Evolutionary conservation across 1,140 invertebrate genomes (phyloP).

Genomic region (Drosophila varians): DNA sequence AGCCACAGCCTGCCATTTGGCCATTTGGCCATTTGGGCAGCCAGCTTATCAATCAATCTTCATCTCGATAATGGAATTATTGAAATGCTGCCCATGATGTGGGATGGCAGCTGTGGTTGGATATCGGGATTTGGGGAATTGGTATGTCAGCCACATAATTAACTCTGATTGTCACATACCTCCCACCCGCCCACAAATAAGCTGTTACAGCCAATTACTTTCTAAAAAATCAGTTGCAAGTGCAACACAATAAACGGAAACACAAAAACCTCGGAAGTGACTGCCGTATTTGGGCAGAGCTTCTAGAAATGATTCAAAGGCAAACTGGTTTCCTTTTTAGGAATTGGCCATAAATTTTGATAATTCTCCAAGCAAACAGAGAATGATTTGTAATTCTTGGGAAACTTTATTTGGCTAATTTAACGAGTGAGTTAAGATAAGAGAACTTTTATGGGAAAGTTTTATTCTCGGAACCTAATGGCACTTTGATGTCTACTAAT

Average conservation of each 20-base stretch:
- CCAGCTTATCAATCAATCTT: conserved; percentile 71
- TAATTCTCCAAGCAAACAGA: conserved; percentile 24
- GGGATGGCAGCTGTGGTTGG: conserved; percentile 4
- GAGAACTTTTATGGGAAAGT: neutral
- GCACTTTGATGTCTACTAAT: conserved; percentile 20
- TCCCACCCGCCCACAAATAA: conserved; percentile 22
- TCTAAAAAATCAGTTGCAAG: conserved; percentile 46
- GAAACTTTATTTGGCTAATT: conserved; percentile 28
- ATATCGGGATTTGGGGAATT: conserved; percentile 1
- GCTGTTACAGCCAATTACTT: conserved; percentile 63
- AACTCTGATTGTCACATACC: conserved; percentile 62
- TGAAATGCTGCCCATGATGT: conserved; percentile 49
- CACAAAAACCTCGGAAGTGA: conserved; percentile 32
- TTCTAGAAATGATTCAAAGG: conserved; percentile 32
- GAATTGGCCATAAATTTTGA: conserved; percentile 29
- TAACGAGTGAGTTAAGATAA: conserved; percentile 19
- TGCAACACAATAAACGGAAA: conserved; percentile 25
- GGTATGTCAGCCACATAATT: conserved; percentile 33
- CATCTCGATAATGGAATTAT: conserved; percentile 79
- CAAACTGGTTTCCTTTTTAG: conserved; percentile 41
- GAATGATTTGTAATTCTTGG: conserved; percentile 20
- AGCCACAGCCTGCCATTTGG: conserved; percentile 38
- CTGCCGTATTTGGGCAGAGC: conserved; percentile 25
- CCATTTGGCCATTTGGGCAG: conserved; percentile 36
- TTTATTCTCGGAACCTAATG: conserved; percentile 11